Evolutionary conservation across 2,113 vertebrate genomes (phyloP), one percentile per base, ranked within the genome.

Genomic region (Pogona vitticeps): DNA sequence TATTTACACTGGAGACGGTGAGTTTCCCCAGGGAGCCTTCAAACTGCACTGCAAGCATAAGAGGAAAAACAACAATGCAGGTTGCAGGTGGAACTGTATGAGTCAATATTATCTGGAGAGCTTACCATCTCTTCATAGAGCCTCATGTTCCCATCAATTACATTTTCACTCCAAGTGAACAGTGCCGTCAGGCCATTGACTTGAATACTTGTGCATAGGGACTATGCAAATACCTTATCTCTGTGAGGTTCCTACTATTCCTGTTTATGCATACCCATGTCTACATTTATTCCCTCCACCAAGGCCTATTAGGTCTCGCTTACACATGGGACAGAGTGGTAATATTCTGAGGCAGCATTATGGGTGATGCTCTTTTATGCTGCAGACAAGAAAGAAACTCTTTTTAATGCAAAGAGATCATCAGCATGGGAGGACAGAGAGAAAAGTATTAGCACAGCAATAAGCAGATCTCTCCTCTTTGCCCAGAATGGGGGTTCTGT

Each of bases 1-100:
- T 99, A 95, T 99, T 99, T 84, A 99, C 99, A 4, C 99, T 99
- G 90, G 99, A 99, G 40, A 99, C 98, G 0, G 99, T 99, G 72
- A 99, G 97, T 85, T 99, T 99, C 21, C 99, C 99, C 75, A 99
- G 95, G 4, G 99, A 99, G 71, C 99, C 99, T 71, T 98, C 98
- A 80, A 99, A 99, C 96, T 99, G 99, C 96, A 99, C 99, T 99
- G 96, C 88, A 95, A 92, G 84, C 90, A 94, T 59, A 23, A 70
- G 82, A n/a, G n/a, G n/a, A 61, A 58, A 87, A 86, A 52, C 46
- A 52, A 10, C 10, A 52, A 65, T 88, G 88, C 58, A 87, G 84
- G n/a, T n/a, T 78, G 81, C 18, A 6, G 1, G 21, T 52, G 21
- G 3, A 63, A 36, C 3, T 63, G 56, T 26, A 46, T 80, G 36